A percentile compares a stretch with the other conserved stretches of the same genome.
These are phyloP conservation scores for Sorex araneus DNA, from an alignment of 2,113 vertebrate genomes.

Conservation along the genomic window DNA sequence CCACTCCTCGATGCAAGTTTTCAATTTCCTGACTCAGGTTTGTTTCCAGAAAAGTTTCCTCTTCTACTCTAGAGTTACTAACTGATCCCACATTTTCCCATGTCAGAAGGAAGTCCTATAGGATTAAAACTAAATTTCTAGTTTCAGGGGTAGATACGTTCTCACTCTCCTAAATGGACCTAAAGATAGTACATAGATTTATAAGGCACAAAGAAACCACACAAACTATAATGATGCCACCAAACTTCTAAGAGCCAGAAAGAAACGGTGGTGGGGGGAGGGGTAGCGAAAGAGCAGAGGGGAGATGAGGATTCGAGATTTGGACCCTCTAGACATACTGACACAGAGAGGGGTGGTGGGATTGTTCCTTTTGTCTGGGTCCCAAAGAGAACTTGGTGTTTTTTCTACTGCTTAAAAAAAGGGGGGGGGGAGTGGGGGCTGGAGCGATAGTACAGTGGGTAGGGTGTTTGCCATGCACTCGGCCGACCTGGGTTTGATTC, in stretches of 20 bases:
- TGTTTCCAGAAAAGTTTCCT: background rate
- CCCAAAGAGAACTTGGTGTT: background rate
- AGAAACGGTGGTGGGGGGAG: conserved; percentile 3
- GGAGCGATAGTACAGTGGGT: no score
- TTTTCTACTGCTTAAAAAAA: background rate
- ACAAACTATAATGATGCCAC: background rate
- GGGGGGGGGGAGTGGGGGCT: no score
- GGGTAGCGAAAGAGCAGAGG: background rate
- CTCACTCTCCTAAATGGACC: background rate
- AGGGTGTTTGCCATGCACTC: no score
- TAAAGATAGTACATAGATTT: background rate
- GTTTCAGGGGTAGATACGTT: background rate
- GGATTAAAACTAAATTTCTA: conserved; percentile 31
- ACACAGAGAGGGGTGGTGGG: background rate
- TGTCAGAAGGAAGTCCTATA: background rate
- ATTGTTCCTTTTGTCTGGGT: background rate
- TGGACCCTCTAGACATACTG: background rate
- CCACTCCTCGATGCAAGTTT: background rate
- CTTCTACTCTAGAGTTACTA: background rate
- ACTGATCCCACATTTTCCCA: background rate
- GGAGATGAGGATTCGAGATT: background rate
- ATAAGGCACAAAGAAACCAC: background rate
- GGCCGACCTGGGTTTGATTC: no score
- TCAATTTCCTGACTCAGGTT: background rate
- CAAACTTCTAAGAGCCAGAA: background rate